Percentiles rank a stretch among this genome's conserved stretches.
phyloP scores from a whole-genome alignment of 2,113 vertebrate genomes.

The sheep (Ovis aries) region DNA sequence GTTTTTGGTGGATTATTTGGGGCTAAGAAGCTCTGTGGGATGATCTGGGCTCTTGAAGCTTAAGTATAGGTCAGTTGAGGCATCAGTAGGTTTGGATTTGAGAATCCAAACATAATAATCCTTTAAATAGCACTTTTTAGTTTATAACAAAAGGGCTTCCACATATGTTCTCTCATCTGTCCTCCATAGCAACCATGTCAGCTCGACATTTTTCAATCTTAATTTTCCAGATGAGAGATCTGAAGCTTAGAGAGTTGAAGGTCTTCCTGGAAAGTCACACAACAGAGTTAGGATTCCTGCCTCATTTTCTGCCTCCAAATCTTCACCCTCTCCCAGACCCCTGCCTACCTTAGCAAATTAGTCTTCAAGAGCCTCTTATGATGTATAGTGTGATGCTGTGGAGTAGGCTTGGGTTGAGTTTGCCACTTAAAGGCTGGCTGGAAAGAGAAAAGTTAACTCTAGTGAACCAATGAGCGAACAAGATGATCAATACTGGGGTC shows the following conservation, averaged over 20 bases:
- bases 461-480: neutral
- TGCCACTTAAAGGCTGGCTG: neutral
- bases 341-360: neutral
- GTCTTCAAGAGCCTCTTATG: neutral
- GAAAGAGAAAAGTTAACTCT: neutral
- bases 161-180: neutral
- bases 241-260: neutral
- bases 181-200: neutral
- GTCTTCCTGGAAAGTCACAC: neutral
- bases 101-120: constrained; percentile 2
- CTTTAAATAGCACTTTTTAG: neutral
- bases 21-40: neutral
- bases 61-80: neutral
- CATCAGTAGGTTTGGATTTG: neutral
- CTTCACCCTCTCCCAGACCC: neutral
- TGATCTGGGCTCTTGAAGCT: neutral
- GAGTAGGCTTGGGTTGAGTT: neutral
- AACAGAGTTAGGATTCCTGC: neutral
- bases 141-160: neutral
- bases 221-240: neutral
- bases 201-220: neutral
- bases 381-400: neutral
- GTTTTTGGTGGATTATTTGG: neutral
- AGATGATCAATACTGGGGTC: neutral
- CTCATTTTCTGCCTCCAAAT: neutral